Conservation (phyloP, 53 echinoderm and acorn worm genomes). For the Arbacia lixula region DNA sequence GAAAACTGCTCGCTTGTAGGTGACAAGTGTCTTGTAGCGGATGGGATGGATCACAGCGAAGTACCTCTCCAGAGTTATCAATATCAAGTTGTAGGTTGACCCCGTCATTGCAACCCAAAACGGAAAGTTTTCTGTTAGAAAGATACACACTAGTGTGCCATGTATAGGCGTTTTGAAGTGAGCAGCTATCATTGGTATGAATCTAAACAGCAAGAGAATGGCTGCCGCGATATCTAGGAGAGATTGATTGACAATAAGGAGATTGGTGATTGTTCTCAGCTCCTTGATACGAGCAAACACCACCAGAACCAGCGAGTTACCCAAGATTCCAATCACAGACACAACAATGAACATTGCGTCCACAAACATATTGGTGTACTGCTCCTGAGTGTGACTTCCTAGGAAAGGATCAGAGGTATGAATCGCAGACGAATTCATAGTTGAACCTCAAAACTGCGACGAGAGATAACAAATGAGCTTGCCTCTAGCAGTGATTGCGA, state of each 20-base stretch:
- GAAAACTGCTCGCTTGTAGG: background rate
- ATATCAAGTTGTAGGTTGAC: slow-evolving; percentile 57
- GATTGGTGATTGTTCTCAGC: slow-evolving; percentile 40
- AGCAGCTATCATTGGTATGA: slow-evolving; percentile 4
- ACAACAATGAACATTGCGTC: too few relatives aligned
- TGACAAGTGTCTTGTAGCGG: slow-evolving; percentile 26
- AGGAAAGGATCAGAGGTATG: too few relatives aligned
- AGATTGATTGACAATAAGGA: slow-evolving; percentile 63
- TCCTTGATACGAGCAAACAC: slow-evolving; percentile 39
- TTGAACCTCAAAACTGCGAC: too few relatives aligned
- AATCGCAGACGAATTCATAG: too few relatives aligned
- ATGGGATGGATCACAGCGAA: slow-evolving; percentile 64
- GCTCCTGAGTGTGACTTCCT: too few relatives aligned
- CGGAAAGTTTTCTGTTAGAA: slow-evolving; percentile 61
- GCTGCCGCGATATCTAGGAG: slow-evolving; percentile 54
- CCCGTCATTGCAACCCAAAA: slow-evolving; percentile 60
- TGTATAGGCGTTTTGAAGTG: background rate
- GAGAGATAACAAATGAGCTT: too few relatives aligned
- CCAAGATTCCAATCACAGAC: slow-evolving; percentile 57
- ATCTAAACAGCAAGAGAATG: slow-evolving; percentile 37
- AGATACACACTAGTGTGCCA: slow-evolving; percentile 26
- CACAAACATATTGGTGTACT: too few relatives aligned
- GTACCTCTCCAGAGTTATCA: slow-evolving; percentile 67
- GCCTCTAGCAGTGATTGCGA: too few relatives aligned
- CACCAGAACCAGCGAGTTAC: slow-evolving; percentile 62